Percentiles rank a stretch among this genome's conserved stretches.
Evolutionary conservation across 2,888 invertebrate genomes (phyloP).

Genomic region (Tricholauxania praeusta): DNA sequence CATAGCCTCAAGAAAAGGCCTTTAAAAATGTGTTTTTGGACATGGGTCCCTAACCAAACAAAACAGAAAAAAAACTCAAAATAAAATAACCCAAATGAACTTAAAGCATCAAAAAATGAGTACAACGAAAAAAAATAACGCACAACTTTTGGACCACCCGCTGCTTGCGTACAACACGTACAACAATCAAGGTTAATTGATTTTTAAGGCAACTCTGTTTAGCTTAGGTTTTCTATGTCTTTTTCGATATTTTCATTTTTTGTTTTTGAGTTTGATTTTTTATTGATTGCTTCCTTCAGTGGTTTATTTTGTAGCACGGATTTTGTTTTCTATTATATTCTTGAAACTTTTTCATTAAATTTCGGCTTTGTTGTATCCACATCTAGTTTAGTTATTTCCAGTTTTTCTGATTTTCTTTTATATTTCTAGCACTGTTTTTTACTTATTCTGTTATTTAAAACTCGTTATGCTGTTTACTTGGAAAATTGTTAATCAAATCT

Average conservation of each 20-base stretch:
- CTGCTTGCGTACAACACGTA: conserved; percentile 39
- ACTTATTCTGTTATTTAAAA: background rate
- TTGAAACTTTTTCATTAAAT: conserved; percentile 10
- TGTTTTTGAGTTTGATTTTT: background rate
- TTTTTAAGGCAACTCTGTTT: conserved; percentile 55
- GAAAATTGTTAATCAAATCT: conserved; percentile 9
- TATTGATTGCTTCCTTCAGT: background rate
- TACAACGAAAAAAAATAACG: conserved; percentile 18
- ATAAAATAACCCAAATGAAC: background rate
- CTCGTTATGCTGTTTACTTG: conserved; percentile 12
- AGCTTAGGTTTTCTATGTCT: background rate
- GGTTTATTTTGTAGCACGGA: background rate
- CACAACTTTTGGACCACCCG: background rate
- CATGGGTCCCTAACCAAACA: conserved; percentile 4
- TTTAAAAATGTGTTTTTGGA: background rate
- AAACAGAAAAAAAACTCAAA: background rate
- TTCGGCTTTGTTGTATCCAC: background rate
- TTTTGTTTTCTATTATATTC: background rate
- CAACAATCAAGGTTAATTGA: conserved; percentile 64
- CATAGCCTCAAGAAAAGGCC: too few species aligned
- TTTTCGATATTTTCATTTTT: background rate
- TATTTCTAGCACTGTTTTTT: background rate
- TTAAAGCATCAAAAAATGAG: background rate
- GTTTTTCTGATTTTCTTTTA: background rate
- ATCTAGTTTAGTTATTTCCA: background rate